Base-by-base conservation (phyloP, 2,797 vertebrate species). In the Aplochiton taeniatus region DNA sequence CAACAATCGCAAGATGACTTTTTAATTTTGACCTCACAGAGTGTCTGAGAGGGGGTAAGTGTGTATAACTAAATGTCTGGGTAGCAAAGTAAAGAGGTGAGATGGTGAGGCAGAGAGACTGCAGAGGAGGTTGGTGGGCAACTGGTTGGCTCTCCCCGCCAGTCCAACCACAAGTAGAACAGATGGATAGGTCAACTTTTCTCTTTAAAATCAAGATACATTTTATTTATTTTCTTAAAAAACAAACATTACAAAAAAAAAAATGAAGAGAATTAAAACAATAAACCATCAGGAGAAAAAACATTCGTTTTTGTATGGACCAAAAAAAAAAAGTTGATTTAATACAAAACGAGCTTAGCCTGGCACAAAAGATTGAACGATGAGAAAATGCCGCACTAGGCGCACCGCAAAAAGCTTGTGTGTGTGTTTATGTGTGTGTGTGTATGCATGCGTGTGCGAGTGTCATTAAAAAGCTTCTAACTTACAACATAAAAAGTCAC, bases 141-240 rank as follows among this genome's bases (percentile, higher is more conserved):
- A 64, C 56, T 61, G 65, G 63, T 73, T 73, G 53, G 51, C 19
- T 66, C 55, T 51, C 47, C 49, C 50, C 49, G 53, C 42, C 60
- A 58, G 46, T 58, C 63, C 71, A 72, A 74, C 77, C 76, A 60
- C 68, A 64, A 69, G 48, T 69, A 79, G 75, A 87, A 90, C 84
- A 93, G 83, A 91, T 74, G 82, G 79, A 84, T 86, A 74, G 79
- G 70, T 74, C 84, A 4, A 76, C 69, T 69, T 75, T 81, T 87
- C 86, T 91, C 84, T 92, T 93, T 92, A 89, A 93, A 93, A 93
- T 91, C 91, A 93, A 89, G 90, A 93, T 92, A 93, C 90, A 92
- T 92, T 93, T 93, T 93, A 90, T 90, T 92, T 88, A 72, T 88
- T 91, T 92, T 91, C 87, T 90, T 92, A 92, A 93, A 93, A 93